Base-by-base conservation (phyloP, 2,888 invertebrate genomes). In the Chouioia cunea region DNA sequence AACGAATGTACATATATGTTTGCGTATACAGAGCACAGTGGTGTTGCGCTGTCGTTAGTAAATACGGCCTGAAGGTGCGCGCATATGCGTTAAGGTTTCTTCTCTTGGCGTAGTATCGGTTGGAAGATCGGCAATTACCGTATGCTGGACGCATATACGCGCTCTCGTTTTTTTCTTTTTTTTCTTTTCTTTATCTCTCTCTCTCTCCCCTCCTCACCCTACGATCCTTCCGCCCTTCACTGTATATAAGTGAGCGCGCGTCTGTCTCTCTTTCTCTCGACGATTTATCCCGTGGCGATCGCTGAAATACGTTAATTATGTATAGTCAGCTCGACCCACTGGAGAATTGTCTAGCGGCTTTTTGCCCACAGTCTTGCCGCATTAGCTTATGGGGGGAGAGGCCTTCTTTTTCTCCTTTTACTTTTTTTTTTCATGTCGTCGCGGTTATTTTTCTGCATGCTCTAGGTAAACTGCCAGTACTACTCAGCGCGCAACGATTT, bases 241-340 rank as follows among this genome's bases (percentile, higher is more conserved):
- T n/a, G n/a, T n/a, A n/a, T n/a, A n/a, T n/a, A n/a, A n/a, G n/a
- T n/a, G n/a, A n/a, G n/a, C n/a, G n/a, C 50, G 50, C 67, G 48
- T 57, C 70, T 56, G 59, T 64, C 70, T 65, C 23, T 58, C 58
- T 20, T 23, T 54, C 43, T 54, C 52, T 48, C 46, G 60, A 47
- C 65, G 65, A 70, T 70, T 70, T 70, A 70, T 65, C 65, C 60
- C 50, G 52, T 54, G 70, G 59, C 64, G 53, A 70, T 64, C 53
- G 64, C 58, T 65, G 62, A 70, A 70, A 56, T 70, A 65, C 70
- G 65, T 70, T 70, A 70, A 70, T 70, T 70, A 69, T 53, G 63
- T 60, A 50, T 18, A 60, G 67, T 22, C 20, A 54, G 47, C 44
- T 46, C n/a, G 10, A 23, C 23, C 18, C 57, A 20, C 23, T 3